phyloP scores from a whole-genome alignment of 2,113 vertebrate genomes.

The Hystrix brachyura region DNA sequence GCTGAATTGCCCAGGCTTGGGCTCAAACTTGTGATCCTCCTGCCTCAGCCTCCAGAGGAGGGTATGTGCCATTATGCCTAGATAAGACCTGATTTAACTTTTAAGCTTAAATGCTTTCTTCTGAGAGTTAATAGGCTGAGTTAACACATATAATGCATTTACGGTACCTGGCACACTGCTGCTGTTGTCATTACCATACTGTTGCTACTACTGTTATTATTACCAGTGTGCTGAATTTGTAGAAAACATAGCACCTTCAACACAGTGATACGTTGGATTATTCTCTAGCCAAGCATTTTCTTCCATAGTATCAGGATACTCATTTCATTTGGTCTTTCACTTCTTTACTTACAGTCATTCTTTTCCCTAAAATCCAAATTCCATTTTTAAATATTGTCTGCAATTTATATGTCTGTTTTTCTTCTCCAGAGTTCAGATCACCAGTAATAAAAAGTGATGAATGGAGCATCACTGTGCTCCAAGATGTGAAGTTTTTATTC shows the following conservation, averaged over 20 bases:
- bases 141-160: not conserved
- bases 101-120: not conserved
- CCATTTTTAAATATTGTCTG: constrained; percentile 5
- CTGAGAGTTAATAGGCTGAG: not conserved
- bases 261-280: not conserved
- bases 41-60: not conserved
- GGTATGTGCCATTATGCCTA: not conserved
- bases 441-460: constrained; percentile 3
- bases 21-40: not conserved
- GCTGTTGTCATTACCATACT: not conserved
- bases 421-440: not conserved
- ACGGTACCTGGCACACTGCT: not conserved
- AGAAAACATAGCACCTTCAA: not conserved
- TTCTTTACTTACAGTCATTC: not conserved
- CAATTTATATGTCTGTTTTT: constrained; percentile 26
- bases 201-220: not conserved
- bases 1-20: not conserved
- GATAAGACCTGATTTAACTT: not conserved
- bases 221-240: not conserved
- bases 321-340: not conserved
- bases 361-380: constrained; percentile 45
- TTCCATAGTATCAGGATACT: not conserved
- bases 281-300: not conserved
- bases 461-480: not conserved
- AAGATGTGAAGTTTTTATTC: constrained; percentile 12